Conservation (phyloP, 2,797 vertebrate species). For the Etheostoma perlongum region DNA sequence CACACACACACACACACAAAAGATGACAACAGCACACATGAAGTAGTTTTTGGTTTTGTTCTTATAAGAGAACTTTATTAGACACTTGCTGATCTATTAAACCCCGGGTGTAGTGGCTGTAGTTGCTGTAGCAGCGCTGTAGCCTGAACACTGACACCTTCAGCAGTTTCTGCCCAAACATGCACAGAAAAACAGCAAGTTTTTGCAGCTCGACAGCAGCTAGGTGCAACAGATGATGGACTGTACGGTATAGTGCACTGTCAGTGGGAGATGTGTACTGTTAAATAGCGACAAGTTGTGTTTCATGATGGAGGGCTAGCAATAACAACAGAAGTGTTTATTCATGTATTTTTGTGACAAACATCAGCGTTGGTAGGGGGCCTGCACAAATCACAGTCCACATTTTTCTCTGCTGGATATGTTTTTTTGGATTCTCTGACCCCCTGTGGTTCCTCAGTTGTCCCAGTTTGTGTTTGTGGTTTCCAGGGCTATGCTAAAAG, state of each 20-base stretch:
- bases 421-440: constrained; percentile 33
- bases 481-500: constrained; percentile 9
- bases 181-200: background rate
- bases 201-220: constrained; percentile 12
- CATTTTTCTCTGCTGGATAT: constrained; percentile 24
- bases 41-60: constrained; percentile 25
- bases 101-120: background rate
- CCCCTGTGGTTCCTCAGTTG: constrained; percentile 26
- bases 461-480: constrained; percentile 37
- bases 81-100: constrained; percentile 8
- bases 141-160: background rate
- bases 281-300: constrained; percentile 15
- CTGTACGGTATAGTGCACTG: background rate
- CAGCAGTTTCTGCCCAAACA: background rate
- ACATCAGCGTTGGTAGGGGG: constrained; percentile 24
- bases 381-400: constrained; percentile 32
- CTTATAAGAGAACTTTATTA: constrained; percentile 38
- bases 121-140: constrained; percentile 20
- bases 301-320: constrained; percentile 21
- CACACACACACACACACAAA: constrained; percentile 18
- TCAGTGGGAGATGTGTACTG: constrained; percentile 19
- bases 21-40: constrained; percentile 61
- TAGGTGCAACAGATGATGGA: constrained; percentile 32
- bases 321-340: constrained; percentile 38
- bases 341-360: constrained; percentile 51